phyloP scores from a whole-genome alignment of 2,888 invertebrate species.

The Dione juno region DNA sequence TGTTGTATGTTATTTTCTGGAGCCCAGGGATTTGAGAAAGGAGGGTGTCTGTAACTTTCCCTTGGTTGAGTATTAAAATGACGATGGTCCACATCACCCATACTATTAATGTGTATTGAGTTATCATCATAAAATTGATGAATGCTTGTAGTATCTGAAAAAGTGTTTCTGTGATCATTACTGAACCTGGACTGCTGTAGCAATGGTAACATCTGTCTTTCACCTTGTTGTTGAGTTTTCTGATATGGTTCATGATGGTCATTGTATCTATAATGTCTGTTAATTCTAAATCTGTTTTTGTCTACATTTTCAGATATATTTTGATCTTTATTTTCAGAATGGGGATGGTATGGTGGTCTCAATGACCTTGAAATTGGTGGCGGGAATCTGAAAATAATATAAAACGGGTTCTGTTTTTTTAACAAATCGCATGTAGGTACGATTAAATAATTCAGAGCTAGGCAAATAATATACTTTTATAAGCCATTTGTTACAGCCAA shows the following conservation, averaged over 20 bases:
- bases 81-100: constrained; percentile 72
- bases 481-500: background rate
- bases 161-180: constrained; percentile 47
- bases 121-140: constrained; percentile 48
- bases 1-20: constrained; percentile 52
- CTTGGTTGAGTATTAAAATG: constrained; percentile 47
- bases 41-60: constrained; percentile 50
- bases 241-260: constrained; percentile 56
- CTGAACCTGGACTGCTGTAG: constrained; percentile 51
- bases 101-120: constrained; percentile 58
- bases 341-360: constrained; percentile 54
- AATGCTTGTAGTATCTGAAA: constrained; percentile 46
- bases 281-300: constrained; percentile 57
- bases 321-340: constrained; percentile 51
- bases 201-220: constrained; percentile 51
- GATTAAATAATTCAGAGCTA: background rate
- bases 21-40: constrained; percentile 56
- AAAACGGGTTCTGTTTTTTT: background rate
- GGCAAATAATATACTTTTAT: background rate
- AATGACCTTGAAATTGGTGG: constrained; percentile 56
- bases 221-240: constrained; percentile 53
- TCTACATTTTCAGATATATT: constrained; percentile 54
- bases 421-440: background rate
- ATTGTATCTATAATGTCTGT: constrained; percentile 50
- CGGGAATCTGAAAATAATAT: constrained; percentile 63